These are phyloP conservation scores for Balaenoptera acutorostrata DNA, from an alignment of 2,113 vertebrate species.

Conservation along the genomic window DNA sequence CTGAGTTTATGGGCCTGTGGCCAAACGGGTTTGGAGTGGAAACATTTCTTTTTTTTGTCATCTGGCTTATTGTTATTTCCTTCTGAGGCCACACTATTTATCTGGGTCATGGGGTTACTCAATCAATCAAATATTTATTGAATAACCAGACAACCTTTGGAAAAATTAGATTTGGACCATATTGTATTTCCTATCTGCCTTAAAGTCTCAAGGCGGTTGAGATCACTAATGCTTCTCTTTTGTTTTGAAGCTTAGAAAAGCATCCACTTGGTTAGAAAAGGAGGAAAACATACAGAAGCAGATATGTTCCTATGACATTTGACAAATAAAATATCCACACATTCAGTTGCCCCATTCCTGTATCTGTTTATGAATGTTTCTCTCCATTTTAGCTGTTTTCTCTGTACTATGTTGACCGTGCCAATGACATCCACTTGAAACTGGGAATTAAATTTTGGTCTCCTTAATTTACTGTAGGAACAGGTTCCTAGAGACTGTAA, in stretches of 20 bases:
- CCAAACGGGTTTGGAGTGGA: conserved; percentile 53
- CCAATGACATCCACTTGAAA: neutral
- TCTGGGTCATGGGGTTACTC: conserved; percentile 59
- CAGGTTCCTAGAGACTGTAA: neutral
- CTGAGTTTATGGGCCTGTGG: neutral
- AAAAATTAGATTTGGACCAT: conserved; percentile 17
- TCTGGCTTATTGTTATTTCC: conserved; percentile 42
- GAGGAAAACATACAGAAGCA: neutral
- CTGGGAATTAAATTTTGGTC: neutral
- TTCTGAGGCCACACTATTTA: conserved; percentile 44
- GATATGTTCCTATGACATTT: neutral
- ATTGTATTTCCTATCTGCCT: neutral
- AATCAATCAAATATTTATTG: conserved; percentile 57
- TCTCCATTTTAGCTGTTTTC: neutral
- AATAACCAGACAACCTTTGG: conserved; percentile 60
- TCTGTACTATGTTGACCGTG: neutral
- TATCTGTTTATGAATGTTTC: neutral
- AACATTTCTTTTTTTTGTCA: conserved; percentile 7
- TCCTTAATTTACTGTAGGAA: neutral
- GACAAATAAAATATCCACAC: neutral
- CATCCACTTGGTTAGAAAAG: neutral
- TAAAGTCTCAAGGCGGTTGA: neutral
- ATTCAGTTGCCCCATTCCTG: neutral
- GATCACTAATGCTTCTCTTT: neutral
- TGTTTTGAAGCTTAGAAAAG: neutral